Conservation (phyloP, 2,888 invertebrate genomes). For the Furcula furcula region DNA sequence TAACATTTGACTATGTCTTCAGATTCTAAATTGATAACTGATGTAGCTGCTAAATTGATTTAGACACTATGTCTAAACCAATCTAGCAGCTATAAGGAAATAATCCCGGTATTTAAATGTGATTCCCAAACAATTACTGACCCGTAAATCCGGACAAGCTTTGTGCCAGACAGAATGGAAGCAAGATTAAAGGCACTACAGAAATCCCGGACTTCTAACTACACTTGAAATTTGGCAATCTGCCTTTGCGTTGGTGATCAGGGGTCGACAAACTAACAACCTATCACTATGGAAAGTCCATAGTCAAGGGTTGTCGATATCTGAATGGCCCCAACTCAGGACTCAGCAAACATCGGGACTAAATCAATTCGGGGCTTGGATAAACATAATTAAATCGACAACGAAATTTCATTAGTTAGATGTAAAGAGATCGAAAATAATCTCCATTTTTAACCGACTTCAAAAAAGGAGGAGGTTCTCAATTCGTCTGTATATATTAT, state of each 20-base stretch:
- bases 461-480: no score
- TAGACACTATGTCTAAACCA: constrained; percentile 3
- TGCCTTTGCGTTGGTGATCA: no score
- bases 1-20: no score
- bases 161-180: constrained; percentile 9
- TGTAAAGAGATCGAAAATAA: no score
- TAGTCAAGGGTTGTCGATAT: constrained; percentile 25
- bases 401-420: constrained; percentile 14
- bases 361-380: constrained; percentile 33
- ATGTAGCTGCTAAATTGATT: no score
- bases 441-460: no score
- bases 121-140: constrained; percentile 8
- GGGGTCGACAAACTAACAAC: constrained; percentile 32
- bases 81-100: background rate
- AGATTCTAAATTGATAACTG: no score
- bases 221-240: no score
- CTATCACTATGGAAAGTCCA: constrained; percentile 25
- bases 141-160: constrained; percentile 8
- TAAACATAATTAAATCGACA: constrained; percentile 32
- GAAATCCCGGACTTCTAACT: background rate
- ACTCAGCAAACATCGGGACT: constrained; percentile 33
- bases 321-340: constrained; percentile 30
- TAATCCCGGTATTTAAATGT: background rate
- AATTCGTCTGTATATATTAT: no score
- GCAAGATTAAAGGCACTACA: background rate